Evolutionary conservation across 2,888 invertebrate genomes (phyloP).

Genomic region (Idaea biselata): DNA sequence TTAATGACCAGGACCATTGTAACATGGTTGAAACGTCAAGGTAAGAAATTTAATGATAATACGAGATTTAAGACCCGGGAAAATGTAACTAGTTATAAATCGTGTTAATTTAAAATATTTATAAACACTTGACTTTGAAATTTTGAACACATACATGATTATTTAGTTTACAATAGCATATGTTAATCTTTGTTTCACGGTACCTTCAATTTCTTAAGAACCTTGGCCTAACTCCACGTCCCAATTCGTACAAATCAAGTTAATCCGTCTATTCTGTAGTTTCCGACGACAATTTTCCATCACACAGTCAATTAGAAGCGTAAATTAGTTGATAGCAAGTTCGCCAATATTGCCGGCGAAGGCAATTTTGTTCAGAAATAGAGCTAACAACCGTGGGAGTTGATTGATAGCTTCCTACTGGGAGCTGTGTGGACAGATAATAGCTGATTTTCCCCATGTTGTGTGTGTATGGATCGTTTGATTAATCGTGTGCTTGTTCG

Average conservation of each 20-base stretch:
- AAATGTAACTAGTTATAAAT: too few relatives aligned
- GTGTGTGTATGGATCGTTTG: conserved; percentile 16
- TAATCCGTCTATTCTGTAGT: not conserved
- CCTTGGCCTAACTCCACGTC: conserved; percentile 5
- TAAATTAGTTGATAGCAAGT: conserved; percentile 54
- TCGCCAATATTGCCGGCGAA: conserved; percentile 39
- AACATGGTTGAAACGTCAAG: too few relatives aligned
- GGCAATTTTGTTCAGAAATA: conserved; percentile 49
- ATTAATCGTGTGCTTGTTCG: conserved; percentile 3
- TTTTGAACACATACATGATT: too few relatives aligned
- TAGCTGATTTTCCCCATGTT: conserved; percentile 13
- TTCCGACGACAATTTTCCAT: conserved; percentile 15
- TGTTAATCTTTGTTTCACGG: not conserved
- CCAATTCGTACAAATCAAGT: conserved; percentile 12
- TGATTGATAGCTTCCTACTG: conserved; percentile 30
- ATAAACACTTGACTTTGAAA: too few relatives aligned
- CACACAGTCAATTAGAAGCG: conserved; percentile 40
- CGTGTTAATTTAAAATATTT: too few relatives aligned
- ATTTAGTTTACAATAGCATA: not conserved
- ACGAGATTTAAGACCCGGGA: too few relatives aligned
- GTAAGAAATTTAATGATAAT: too few relatives aligned
- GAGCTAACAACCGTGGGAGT: conserved; percentile 23
- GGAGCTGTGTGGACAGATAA: conserved; percentile 14
- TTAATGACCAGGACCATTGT: too few relatives aligned
- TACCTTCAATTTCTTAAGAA: not conserved